These are phyloP conservation scores for Phallusia fumigata DNA, from an alignment of 23 tunicate genomes.

Conservation along the genomic window DNA sequence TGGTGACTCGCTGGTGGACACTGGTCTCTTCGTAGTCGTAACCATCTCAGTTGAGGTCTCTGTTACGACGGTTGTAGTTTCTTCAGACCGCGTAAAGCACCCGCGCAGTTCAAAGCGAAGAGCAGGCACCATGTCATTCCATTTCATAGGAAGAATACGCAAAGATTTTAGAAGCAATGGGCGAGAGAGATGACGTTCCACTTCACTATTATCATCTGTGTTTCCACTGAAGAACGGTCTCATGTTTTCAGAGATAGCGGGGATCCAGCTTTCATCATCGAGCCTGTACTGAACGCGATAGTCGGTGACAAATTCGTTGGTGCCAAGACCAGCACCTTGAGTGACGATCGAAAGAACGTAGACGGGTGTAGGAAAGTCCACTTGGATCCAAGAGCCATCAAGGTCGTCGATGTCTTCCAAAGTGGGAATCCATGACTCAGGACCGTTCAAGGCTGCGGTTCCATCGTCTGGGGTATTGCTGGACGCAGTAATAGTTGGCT, in stretches of 20 bases:
- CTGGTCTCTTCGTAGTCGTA: slow-evolving; percentile 36
- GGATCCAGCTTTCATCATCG: background rate
- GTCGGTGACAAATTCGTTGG: slow-evolving; percentile 32
- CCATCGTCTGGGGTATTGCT: slow-evolving; percentile 46
- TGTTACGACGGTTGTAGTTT: slow-evolving; percentile 38
- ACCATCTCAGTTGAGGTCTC: slow-evolving; percentile 31
- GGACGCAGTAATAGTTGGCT: slow-evolving; percentile 43
- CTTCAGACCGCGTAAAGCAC: slow-evolving; percentile 27
- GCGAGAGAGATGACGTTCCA: slow-evolving; percentile 10
- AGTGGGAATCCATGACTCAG: slow-evolving; percentile 24
- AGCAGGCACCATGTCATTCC: slow-evolving; percentile 47
- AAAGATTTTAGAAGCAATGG: slow-evolving; percentile 23
- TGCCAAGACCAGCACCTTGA: slow-evolving; percentile 49
- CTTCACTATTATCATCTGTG: slow-evolving; percentile 21
- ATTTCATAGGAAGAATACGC: slow-evolving; percentile 30
- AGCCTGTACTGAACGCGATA: slow-evolving; percentile 35
- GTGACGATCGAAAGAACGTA: slow-evolving; percentile 35
- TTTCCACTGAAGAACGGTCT: slow-evolving; percentile 36
- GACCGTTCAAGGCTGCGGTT: slow-evolving; percentile 23
- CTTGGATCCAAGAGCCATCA: slow-evolving; percentile 52
- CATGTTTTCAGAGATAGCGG: slow-evolving; percentile 3
- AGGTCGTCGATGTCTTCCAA: slow-evolving; percentile 30
- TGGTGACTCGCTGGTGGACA: slow-evolving; percentile 14
- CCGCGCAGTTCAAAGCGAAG: slow-evolving; percentile 56
- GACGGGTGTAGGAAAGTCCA: slow-evolving; percentile 52